phyloP scores from a whole-genome alignment of 2,888 invertebrate genomes.

The Chironomus riparius region DNA sequence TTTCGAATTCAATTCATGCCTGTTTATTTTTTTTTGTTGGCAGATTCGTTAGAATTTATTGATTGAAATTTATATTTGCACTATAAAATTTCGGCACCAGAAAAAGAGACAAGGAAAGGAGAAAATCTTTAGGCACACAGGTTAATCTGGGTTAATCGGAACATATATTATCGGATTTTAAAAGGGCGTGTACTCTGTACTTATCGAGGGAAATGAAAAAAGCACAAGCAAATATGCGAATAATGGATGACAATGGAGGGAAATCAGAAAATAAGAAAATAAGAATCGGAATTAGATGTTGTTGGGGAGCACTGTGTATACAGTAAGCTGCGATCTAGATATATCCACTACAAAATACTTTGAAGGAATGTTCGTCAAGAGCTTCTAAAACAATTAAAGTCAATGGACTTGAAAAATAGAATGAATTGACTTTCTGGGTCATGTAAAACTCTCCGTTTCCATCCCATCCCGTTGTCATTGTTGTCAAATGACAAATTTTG shows the following conservation, averaged over 20 bases:
- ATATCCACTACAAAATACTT: neutral
- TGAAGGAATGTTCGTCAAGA: neutral
- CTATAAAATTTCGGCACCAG: neutral
- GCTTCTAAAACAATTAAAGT: slow-evolving; percentile 3
- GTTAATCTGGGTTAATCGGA: neutral
- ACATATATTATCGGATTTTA: neutral
- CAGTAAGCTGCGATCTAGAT: neutral
- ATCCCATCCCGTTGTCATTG: neutral
- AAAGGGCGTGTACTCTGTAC: neutral
- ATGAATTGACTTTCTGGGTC: neutral
- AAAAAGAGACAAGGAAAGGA: neutral
- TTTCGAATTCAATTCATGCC: neutral
- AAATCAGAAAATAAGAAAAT: neutral
- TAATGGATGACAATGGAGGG: neutral
- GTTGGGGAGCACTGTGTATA: neutral
- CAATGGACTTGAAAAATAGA: slow-evolving; percentile 2
- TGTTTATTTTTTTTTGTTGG: neutral
- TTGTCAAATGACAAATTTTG: neutral
- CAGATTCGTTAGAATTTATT: neutral
- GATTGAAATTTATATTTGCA: slow-evolving; percentile 1
- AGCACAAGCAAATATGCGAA: neutral
- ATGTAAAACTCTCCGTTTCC: neutral
- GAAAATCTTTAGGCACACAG: neutral
- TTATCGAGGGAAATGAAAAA: neutral
- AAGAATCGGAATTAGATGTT: neutral